Evolutionary conservation across 1,140 invertebrate genomes (phyloP), one percentile per base, ranked within the genome.

Genomic region (Bactericera cockerelli): DNA sequence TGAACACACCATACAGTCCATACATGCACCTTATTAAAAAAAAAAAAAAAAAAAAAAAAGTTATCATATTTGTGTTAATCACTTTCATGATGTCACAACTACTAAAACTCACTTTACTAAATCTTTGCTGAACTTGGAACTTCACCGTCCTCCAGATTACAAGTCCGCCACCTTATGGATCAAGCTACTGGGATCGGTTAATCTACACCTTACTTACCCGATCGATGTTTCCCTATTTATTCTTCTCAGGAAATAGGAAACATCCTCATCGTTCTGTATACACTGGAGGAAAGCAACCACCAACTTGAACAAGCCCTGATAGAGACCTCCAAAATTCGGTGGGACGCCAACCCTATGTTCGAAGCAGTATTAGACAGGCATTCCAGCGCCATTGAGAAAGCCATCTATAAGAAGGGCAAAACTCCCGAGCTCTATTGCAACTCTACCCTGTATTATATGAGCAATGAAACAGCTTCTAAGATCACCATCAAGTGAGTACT

Each of bases 291-390:
- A 4, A n/a, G 42, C 22, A 58, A 61, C 36, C 54, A 61, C 26
- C 36, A 59, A 14, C 58, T 62, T 22, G 26, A 26, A 36, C 36
- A 28, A 55, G 56, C 56, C 1, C 24, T 63, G 6, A n/a, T 22
- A n/a, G 38, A 31, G n/a, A 63, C 60, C 1, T n/a, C 53, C n/a
- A 19, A 21, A 11, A 62, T 63, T 25, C 56, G 61, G 10, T 63
- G 62, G 62, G 26, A 58, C 11, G 49, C 55, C n/a, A 59, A 55
- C 19, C 60, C 57, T 2, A 38, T 58, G n/a, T 63, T 63, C 33
- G 60, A 63, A 61, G 62, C 62, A 39, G 56, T 62, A 2, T 54
- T 61, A n/a, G 57, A 16, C 16, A 58, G 42, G 11, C 58, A 62
- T 31, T 33, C 14, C 10, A 26, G 26, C 11, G 26, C 55, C 3